Conservation (phyloP, 2,888 invertebrate genomes). For the Lordiphosa fenestrarum region DNA sequence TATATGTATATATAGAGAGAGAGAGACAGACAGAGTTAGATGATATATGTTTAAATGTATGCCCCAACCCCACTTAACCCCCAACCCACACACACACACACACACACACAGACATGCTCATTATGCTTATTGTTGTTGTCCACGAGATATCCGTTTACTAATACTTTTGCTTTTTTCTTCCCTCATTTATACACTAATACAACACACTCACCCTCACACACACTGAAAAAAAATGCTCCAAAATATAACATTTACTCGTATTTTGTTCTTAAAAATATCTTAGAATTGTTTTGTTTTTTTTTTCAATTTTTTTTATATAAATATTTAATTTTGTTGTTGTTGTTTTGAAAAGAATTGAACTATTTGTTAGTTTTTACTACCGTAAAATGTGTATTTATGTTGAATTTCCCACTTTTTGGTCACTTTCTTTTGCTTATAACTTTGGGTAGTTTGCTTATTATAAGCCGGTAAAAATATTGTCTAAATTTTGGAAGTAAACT, state of each 20-base stretch:
- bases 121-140: conserved; percentile 7
- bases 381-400: conserved; percentile 9
- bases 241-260: conserved; percentile 41
- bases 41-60: not conserved
- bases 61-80: not conserved
- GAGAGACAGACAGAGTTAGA: no score
- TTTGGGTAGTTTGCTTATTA: no score
- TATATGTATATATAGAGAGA: not conserved
- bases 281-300: conserved; percentile 22
- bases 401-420: no score
- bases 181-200: conserved; percentile 8
- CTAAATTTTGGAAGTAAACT: no score
- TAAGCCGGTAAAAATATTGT: no score
- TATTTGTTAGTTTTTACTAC: conserved; percentile 20
- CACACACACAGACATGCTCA: not conserved
- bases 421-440: no score
- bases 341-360: conserved; percentile 1
- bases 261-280: conserved; percentile 23
- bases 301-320: no score
- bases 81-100: not conserved
- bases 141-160: conserved; percentile 9
- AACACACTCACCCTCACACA: conserved; percentile 29
- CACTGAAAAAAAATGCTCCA: conserved; percentile 51
- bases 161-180: conserved; percentile 35
- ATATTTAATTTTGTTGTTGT: conserved; percentile 24